Evolutionary conservation across 2,888 invertebrate species (phyloP).

Genomic region (Ophion ellenae): DNA sequence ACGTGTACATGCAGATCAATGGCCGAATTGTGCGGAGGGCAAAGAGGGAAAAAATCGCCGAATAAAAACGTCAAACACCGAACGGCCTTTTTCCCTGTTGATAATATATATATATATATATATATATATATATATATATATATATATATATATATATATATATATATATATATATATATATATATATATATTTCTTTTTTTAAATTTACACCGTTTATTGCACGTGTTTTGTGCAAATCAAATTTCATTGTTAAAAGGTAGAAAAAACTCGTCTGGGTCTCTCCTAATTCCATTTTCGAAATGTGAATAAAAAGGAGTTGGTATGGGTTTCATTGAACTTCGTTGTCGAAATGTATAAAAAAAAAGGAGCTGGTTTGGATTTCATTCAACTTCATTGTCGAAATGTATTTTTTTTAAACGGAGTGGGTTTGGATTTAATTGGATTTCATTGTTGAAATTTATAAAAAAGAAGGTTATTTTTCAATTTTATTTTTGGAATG

Average conservation of each 20-base stretch:
- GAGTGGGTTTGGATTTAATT: no score
- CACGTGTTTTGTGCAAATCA: constrained; percentile 16
- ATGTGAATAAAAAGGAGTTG: no score
- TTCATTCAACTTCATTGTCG: no score
- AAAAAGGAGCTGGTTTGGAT: no score
- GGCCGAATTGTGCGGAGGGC: constrained; percentile 12
- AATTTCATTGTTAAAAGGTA: constrained; percentile 23
- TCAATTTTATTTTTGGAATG: no score
- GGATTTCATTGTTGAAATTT: no score
- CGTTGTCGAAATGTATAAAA: no score
- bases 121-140: constrained; percentile 24
- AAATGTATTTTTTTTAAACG: no score
- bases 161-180: constrained; percentile 29
- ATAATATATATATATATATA: constrained; percentile 21
- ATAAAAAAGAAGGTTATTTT: no score
- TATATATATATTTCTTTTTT: constrained; percentile 3
- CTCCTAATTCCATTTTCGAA: no score
- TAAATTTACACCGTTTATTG: constrained; percentile 41
- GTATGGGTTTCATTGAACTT: no score
- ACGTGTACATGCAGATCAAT: constrained; percentile 35
- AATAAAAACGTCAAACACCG: constrained; percentile 24
- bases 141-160: constrained; percentile 1
- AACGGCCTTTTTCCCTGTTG: constrained; percentile 24
- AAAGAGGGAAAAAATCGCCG: constrained; percentile 22
- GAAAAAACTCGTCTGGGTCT: constrained; percentile 14